Base-by-base conservation (phyloP, 2,888 invertebrate genomes). In the Anaspis maculata region DNA sequence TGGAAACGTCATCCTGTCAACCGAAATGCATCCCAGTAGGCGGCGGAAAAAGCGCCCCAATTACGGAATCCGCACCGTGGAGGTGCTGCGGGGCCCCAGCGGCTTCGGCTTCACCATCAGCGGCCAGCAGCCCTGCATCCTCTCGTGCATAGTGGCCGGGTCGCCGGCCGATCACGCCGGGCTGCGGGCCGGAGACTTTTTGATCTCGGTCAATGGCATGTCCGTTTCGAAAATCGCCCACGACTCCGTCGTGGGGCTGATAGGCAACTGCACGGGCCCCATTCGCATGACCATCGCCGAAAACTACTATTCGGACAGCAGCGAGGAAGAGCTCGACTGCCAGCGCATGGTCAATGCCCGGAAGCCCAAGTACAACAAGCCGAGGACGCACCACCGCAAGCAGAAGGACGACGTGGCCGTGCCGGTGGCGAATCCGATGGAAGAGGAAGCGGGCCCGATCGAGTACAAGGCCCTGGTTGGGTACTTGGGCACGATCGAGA, bases 91-190 rank as follows among this genome's bases (percentile, higher is more conserved):
- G 42, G 91, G 94, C 2, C 74, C 78, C 39, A 86, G 85, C 53
- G 95, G 95, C 5, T 96, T 91, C 61, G 95, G 96, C n/a, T 96
- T 96, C 61, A 96, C 95, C 13, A 94, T 96, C 57, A 92, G 94
- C 2, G 95, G 95, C 2, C 94, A 96, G 62, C 84, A 91, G 57
- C 95, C 96, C 0, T 96, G 95, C 61, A 87, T 94, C 42, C 74
- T 96, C 36, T 91, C 92, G 30, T 92, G 90, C 53, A 94, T 96
- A 51, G 92, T 92, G 1, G 72, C 77, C 27, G 85, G 85, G 48
- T 88, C 87, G 38, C 92, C 94, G 2, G 95, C 95, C 0, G 92
- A 92, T 56, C 74, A 79, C 40, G 90, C 90, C 15, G 94, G 94
- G 0, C 68, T 96, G 12, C 76, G 90, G 14, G 87, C 92, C 19